A percentile compares a stretch with the other conserved stretches of the same genome.
Evolutionary conservation across 2,113 vertebrate genomes (phyloP).

Genomic region (Dicentrarchus labrax): DNA sequence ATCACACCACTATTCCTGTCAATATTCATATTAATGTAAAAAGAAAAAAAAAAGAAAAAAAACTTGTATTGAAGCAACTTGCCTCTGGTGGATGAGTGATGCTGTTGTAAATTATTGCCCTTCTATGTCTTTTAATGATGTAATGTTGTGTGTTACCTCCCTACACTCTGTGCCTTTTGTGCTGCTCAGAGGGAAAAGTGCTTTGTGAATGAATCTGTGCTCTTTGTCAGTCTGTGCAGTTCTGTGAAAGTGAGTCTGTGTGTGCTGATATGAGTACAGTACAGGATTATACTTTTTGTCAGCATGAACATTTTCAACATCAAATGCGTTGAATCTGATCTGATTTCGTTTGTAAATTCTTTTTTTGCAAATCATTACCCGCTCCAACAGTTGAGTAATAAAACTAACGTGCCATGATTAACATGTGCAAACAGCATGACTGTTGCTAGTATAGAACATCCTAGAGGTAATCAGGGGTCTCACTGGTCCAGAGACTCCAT

Average conservation of each 20-base stretch:
- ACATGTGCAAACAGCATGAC: neutral
- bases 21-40: slow-evolving; percentile 42
- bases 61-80: slow-evolving; percentile 12
- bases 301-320: slow-evolving; percentile 7
- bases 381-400: neutral
- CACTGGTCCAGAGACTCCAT: neutral
- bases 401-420: slow-evolving; percentile 5
- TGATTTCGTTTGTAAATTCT: neutral
- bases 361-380: neutral
- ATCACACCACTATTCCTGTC: slow-evolving; percentile 26
- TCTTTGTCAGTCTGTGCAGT: slow-evolving; percentile 47
- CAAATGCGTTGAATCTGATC: slow-evolving; percentile 2
- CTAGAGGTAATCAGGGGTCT: neutral
- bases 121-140: slow-evolving; percentile 41
- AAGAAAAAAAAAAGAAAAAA: neutral
- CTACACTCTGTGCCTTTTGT: slow-evolving; percentile 70
- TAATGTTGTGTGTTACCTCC: slow-evolving; percentile 38
- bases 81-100: slow-evolving; percentile 23
- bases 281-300: slow-evolving; percentile 1
- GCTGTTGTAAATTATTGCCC: slow-evolving; percentile 54
- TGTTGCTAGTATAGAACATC: neutral
- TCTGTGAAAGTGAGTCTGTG: slow-evolving; percentile 55
- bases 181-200: slow-evolving; percentile 43
- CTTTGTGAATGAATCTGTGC: slow-evolving; percentile 52
- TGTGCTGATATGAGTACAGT: slow-evolving; percentile 42